These are phyloP conservation scores for Venturia canescens DNA, from an alignment of 1,140 invertebrate species.

Conservation along the genomic window DNA sequence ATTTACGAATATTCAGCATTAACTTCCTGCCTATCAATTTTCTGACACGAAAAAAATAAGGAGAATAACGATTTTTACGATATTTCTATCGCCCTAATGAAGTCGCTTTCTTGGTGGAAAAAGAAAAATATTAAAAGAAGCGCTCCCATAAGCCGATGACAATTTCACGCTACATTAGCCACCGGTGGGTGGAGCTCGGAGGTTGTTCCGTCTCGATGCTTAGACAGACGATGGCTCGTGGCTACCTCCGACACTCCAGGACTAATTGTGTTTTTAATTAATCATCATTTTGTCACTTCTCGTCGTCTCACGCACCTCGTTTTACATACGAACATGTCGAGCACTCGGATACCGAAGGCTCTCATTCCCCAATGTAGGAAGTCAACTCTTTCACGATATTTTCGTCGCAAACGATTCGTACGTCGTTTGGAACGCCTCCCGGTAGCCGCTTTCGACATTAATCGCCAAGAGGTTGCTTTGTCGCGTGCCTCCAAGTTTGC, in stretches of 20 bases:
- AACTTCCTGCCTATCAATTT: constrained; percentile 45
- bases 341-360: not conserved
- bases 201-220: constrained; percentile 9
- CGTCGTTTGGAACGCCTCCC: constrained; percentile 28
- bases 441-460: constrained; percentile 19
- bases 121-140: constrained; percentile 18
- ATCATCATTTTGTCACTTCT: constrained; percentile 67
- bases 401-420: constrained; percentile 51
- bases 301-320: constrained; percentile 16
- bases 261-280: constrained; percentile 74
- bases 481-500: constrained; percentile 65
- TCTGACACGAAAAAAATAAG: constrained; percentile 44
- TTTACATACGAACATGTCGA: not conserved
- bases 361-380: constrained; percentile 51
- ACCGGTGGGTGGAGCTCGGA: constrained; percentile 54
- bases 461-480: constrained; percentile 47
- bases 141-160: constrained; percentile 54
- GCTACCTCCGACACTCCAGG: constrained; percentile 3
- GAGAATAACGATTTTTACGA: constrained; percentile 12
- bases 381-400: not conserved
- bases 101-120: constrained; percentile 9
- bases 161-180: constrained; percentile 72
- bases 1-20: not conserved
- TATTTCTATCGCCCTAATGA: constrained; percentile 25
- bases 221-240: not conserved